phyloP scores from a whole-genome alignment of 1,140 invertebrate genomes.

The Drosophila bocki region DNA sequence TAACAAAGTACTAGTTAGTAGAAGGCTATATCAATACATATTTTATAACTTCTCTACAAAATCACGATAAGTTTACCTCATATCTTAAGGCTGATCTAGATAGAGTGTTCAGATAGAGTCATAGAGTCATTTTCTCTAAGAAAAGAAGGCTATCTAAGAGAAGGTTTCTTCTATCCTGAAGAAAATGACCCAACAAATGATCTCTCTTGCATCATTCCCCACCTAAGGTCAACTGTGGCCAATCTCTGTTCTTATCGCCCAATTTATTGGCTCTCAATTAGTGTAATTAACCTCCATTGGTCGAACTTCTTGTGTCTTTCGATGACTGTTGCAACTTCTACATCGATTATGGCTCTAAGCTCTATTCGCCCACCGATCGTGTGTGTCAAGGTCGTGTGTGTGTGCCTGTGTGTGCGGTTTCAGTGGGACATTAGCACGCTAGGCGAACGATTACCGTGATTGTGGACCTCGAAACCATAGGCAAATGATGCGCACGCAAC shows the following conservation, averaged over 20 bases:
- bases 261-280: constrained; percentile 14
- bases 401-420: constrained; percentile 15
- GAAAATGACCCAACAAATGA: constrained; percentile 14
- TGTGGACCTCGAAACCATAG: constrained; percentile 22
- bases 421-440: constrained; percentile 28
- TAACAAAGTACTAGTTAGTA: neutral
- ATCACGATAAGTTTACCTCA: neutral
- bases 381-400: constrained; percentile 42
- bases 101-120: neutral
- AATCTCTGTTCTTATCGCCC: constrained; percentile 26
- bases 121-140: too few relatives aligned
- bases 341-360: constrained; percentile 15
- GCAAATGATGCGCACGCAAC: constrained; percentile 49
- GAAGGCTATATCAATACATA: neutral
- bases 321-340: constrained; percentile 22
- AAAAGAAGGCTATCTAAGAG: neutral
- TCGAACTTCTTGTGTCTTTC: constrained; percentile 31
- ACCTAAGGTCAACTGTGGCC: constrained; percentile 7
- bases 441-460: constrained; percentile 22
- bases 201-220: constrained; percentile 14
- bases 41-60: neutral
- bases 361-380: constrained; percentile 43
- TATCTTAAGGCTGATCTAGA: neutral
- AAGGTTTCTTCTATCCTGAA: neutral
- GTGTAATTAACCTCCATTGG: constrained; percentile 22